These are phyloP conservation scores for Gyrodactylus bullatarudis DNA, from an alignment of 1,140 invertebrate species.

Conservation along the genomic window DNA sequence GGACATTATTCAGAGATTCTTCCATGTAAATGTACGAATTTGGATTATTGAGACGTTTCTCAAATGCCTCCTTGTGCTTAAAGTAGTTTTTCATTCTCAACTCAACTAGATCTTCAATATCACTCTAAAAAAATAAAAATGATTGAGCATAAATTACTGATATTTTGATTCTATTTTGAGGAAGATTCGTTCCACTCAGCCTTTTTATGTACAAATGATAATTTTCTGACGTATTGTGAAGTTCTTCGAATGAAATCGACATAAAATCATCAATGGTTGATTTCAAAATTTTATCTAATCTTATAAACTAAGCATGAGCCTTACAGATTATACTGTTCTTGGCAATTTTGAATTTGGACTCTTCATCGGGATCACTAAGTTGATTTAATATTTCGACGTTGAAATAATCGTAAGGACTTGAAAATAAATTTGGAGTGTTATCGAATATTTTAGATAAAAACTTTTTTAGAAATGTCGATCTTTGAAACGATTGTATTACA, in stretches of 20 bases:
- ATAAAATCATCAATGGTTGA: neutral
- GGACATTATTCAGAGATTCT: neutral
- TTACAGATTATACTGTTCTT: neutral
- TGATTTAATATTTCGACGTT: neutral
- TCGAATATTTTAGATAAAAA: neutral
- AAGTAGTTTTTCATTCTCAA: neutral
- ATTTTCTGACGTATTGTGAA: neutral
- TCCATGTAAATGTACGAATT: neutral
- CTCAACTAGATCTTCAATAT: no score
- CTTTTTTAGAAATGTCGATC: neutral
- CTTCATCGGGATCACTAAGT: no score
- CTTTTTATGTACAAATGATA: neutral
- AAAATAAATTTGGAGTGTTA: neutral
- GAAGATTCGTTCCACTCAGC: no score
- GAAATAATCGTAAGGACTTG: neutral
- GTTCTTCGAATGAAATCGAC: neutral
- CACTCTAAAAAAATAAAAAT: no score
- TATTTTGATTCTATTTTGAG: no score
- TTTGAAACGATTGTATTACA: neutral
- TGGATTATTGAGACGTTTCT: neutral
- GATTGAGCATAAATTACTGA: no score
- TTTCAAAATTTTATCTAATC: neutral
- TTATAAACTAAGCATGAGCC: neutral
- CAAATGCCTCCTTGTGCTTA: neutral
- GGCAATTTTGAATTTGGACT: neutral